Conservation (phyloP, 2,113 vertebrate genomes). For the Lagenorhynchus albirostris region DNA sequence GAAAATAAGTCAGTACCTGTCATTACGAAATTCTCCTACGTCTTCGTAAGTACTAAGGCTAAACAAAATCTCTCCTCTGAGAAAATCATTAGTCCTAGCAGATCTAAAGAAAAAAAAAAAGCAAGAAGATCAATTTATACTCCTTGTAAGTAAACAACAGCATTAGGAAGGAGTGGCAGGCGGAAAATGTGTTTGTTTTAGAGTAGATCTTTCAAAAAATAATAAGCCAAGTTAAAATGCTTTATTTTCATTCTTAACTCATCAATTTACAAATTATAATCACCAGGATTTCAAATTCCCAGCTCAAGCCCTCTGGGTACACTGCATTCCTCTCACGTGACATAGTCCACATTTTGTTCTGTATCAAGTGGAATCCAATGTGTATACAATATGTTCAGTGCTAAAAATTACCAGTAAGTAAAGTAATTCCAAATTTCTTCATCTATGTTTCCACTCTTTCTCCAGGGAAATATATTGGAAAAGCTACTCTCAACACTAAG, state of each 20-base stretch:
- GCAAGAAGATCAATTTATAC: neutral
- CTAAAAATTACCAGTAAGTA: neutral
- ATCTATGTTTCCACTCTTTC: neutral
- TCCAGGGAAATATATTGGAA: constrained; percentile 9
- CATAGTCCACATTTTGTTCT: neutral
- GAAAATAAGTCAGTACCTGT: neutral
- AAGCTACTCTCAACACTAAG: neutral
- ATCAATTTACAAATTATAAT: constrained; percentile 13
- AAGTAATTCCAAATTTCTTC: constrained; percentile 39
- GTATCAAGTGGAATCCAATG: neutral
- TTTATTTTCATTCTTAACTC: neutral
- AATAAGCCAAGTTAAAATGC: neutral
- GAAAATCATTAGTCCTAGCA: neutral
- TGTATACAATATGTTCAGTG: neutral
- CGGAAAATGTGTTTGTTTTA: neutral
- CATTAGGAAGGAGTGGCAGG: neutral
- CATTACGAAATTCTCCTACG: neutral
- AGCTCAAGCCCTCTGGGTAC: neutral
- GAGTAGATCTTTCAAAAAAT: neutral
- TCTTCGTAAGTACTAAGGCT: neutral
- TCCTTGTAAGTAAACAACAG: constrained; percentile 9
- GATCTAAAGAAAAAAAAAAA: neutral
- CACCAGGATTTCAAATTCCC: constrained; percentile 30
- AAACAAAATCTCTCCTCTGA: constrained; percentile 10
- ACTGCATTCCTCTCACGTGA: neutral